Evolutionary conservation across 2,888 invertebrate species (phyloP).

Genomic region (Acanthoscelides obtectus): DNA sequence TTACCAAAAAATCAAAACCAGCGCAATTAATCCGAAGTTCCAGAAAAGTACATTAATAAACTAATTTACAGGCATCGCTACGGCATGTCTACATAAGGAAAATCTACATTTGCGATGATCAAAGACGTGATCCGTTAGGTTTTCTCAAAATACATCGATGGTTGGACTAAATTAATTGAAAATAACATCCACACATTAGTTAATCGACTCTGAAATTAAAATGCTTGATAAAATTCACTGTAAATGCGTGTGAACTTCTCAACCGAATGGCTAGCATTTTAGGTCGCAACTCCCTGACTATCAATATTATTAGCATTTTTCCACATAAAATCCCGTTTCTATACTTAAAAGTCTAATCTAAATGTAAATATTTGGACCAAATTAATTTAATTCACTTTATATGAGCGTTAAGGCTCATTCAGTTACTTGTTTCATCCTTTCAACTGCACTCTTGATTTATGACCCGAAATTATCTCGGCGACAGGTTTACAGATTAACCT

Average conservation of each 20-base stretch:
- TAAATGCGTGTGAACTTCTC: not conserved
- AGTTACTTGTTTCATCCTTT: not conserved
- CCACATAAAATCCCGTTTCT: not conserved
- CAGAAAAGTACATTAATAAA: no score
- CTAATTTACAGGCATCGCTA: no score
- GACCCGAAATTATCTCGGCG: not conserved
- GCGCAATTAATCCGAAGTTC: no score
- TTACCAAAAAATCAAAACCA: no score
- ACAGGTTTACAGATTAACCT: not conserved
- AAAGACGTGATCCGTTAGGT: no score
- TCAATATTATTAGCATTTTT: not conserved
- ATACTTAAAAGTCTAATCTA: not conserved
- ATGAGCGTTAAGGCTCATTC: not conserved
- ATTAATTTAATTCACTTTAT: not conserved
- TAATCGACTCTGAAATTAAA: not conserved
- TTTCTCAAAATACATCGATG: not conserved
- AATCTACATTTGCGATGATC: no score
- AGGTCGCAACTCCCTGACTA: not conserved
- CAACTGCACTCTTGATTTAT: not conserved
- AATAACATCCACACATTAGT: not conserved
- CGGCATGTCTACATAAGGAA: no score
- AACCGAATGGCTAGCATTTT: not conserved
- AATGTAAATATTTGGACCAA: not conserved
- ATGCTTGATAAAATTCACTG: not conserved
- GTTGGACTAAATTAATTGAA: not conserved